Evolutionary conservation across 2,113 vertebrate species (phyloP), one percentile per base, ranked within the genome.

Genomic region (Melierax canorus): DNA sequence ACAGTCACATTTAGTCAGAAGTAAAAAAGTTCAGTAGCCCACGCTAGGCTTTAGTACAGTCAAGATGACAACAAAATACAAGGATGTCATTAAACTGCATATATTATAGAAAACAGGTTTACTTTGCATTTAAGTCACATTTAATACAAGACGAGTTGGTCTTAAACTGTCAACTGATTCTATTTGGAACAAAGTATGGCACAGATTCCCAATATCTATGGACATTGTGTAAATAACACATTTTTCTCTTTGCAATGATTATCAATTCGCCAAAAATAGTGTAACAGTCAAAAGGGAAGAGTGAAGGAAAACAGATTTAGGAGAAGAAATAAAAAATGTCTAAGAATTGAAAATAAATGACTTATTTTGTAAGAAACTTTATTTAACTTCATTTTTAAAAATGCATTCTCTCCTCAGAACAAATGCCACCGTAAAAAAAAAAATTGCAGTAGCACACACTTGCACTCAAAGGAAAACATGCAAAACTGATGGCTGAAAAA

Each of bases 391-490:
- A 96, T 91, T 97, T 95, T 97, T 88, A 97, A 98, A 98, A 98
- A 98, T 92, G 97, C 94, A 97, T 96, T 97, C 76, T 97, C 86
- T 93, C 84, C 97, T 98, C 94, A 97, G 96, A 98, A 98, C 96
- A 97, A 97, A 98, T 97, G 96, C 96, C 96, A 97, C 96, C 48
- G 55, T 96, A 51, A 88, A 76, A 96, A 97, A 90, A 59, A 68
- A 71, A 27, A 64, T 8, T 90, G 97, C 92, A 98, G 96, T 96
- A 98, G 98, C 97, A 97, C 98, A 98, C 96, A 86, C 93, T 98
- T 98, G 97, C 97, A 98, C 96, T 97, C 97, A 97, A 98, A 98
- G 94, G 95, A 97, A 97, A 96, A 97, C 98, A 98, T 98, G 98
- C 97, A 98, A 95, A 98, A 72, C 77, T 86, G 82, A 98, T 94